Conservation (phyloP, 2,888 invertebrate species). For the Caenorhabditis becei region DNA sequence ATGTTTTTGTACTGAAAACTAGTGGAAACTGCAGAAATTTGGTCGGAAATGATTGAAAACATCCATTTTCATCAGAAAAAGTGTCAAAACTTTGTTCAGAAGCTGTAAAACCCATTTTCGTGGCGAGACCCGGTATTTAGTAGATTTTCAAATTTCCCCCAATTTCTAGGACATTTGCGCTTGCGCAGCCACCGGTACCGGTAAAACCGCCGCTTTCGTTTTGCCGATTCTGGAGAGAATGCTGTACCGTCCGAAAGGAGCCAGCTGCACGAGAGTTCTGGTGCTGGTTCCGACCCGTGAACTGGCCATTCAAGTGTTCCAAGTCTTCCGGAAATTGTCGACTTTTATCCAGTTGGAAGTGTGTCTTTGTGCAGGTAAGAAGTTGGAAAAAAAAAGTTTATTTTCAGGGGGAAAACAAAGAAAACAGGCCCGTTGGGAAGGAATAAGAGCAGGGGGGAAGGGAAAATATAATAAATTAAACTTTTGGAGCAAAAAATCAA, state of each 20-base stretch:
- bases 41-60: too few species aligned
- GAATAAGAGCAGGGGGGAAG: neutral
- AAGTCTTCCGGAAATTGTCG: conserved; percentile 92
- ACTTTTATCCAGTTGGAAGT: conserved; percentile 87
- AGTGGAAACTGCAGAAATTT: too few species aligned
- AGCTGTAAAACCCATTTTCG: too few species aligned
- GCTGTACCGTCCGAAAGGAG: conserved; percentile 88
- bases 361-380: conserved; percentile 80
- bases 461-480: conserved; percentile 29
- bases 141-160: neutral
- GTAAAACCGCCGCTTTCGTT: conserved; percentile 99
- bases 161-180: conserved; percentile 90
- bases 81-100: too few species aligned
- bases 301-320: conserved; percentile 96
- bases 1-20: too few species aligned
- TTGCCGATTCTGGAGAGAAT: conserved; percentile 95
- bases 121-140: too few species aligned
- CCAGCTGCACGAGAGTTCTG: conserved; percentile 87
- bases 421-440: conserved; percentile 45
- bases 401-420: conserved; percentile 7
- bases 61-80: too few species aligned
- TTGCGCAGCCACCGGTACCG: conserved; percentile 95
- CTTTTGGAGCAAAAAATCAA: conserved; percentile 25
- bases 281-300: conserved; percentile 97
- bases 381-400: neutral